Evolutionary conservation across 2,797 vertebrate genomes (phyloP), one percentile per base, ranked within the genome.

Genomic region (Rhynchotus rufescens): DNA sequence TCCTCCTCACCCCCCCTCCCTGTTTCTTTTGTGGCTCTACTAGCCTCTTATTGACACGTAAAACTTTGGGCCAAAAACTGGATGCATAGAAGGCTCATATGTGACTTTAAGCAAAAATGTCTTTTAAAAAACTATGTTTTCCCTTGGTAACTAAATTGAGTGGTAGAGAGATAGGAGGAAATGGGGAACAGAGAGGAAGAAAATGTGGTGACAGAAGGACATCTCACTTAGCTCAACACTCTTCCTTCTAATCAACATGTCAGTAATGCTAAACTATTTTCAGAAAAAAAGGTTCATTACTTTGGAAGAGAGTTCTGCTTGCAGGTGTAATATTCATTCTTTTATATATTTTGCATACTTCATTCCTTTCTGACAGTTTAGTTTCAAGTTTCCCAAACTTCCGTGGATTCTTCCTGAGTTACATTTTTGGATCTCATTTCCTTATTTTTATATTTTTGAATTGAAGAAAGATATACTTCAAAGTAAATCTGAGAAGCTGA

Each of bases 361-460:
- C 52, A 38, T 84, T 85, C 71, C 47, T 85, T 89, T 84, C 52
- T 86, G 66, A n/a, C 64, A 72, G 49, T 15, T 61, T 67, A 47
- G 45, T 84, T 90, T 95, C 64, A 75, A 38, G 57, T 93, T 95
- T 88, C 69, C 28, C 21, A 83, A 83, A 75, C n/a, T 82, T 90
- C 32, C 61, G 69, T 22, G 64, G 25, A 79, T 89, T 92, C 82
- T 72, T 80, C 88, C 64, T 87, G 60, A 30, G 34, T 75, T 93
- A 78, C 2, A 4, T 42, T 72, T 67, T 79, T 72, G 17, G 62
- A 80, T 90, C 47, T 16, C 74, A 47, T 9, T 11, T 85, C 40
- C 15, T 62, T 76, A n/a, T 57, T 90, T 88, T 72, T 91, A 6
- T 62, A 44, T 68, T 78, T 92, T 80, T 80, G 20, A 49, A 54